Evolutionary conservation across 2,888 invertebrate genomes (phyloP).

Genomic region (Erebia ligea): DNA sequence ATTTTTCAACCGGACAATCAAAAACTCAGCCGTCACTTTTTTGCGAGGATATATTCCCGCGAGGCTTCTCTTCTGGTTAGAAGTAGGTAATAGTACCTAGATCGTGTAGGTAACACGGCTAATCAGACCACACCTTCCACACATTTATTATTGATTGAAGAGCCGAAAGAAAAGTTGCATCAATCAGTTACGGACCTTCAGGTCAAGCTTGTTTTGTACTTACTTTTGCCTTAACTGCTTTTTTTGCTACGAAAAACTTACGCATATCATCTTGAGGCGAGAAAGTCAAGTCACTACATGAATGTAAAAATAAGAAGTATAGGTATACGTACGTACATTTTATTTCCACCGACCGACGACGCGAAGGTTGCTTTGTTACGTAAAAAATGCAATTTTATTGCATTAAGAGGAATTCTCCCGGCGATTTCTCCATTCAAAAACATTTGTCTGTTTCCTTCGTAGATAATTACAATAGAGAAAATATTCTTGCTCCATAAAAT

Average conservation of each 20-base stretch:
- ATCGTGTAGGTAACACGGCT: background rate
- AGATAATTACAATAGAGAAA: too few relatives aligned
- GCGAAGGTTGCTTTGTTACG: conserved; percentile 33
- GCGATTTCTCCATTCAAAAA: too few relatives aligned
- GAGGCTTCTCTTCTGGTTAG: too few relatives aligned
- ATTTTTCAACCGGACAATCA: too few relatives aligned
- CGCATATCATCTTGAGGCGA: conserved; percentile 57
- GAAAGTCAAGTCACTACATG: conserved; percentile 61
- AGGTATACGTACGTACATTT: conserved; percentile 22
- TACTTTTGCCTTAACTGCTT: conserved; percentile 62
- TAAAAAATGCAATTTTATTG: conserved; percentile 29
- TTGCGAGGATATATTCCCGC: background rate
- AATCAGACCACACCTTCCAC: background rate
- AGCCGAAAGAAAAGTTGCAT: conserved; percentile 12
- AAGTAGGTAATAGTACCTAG: too few relatives aligned
- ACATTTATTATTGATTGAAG: background rate
- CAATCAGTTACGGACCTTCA: conserved; percentile 39
- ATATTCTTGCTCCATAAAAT: too few relatives aligned
- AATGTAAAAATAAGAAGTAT: conserved; percentile 50
- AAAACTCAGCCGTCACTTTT: background rate
- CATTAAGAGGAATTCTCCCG: too few relatives aligned
- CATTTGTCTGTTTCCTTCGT: too few relatives aligned
- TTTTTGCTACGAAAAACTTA: conserved; percentile 57
- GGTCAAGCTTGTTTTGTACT: conserved; percentile 57
- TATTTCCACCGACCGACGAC: conserved; percentile 26